These are phyloP conservation scores for Microtus richardsoni DNA, from an alignment of 2,113 vertebrate genomes.

Conservation along the genomic window DNA sequence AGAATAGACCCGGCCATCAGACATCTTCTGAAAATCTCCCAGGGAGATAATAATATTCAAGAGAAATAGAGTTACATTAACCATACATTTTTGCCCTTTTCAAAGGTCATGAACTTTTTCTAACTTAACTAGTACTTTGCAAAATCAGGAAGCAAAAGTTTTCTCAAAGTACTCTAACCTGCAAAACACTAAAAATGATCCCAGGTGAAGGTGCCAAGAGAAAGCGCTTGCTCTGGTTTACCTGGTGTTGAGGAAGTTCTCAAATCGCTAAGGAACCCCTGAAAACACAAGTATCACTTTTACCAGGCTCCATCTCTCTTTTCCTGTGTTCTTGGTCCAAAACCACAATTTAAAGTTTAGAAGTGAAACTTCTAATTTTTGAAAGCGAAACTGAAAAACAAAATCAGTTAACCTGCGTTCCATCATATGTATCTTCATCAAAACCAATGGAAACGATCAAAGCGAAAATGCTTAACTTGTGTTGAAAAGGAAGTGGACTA, in stretches of 20 bases:
- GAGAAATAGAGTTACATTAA: neutral
- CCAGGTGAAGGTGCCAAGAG: neutral
- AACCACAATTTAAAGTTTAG: conserved; percentile 62
- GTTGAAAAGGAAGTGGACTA: neutral
- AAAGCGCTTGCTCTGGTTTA: conserved; percentile 29
- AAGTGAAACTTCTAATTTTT: conserved; percentile 62
- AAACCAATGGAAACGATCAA: neutral
- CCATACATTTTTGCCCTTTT: conserved; percentile 43
- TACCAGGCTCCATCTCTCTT: conserved; percentile 52
- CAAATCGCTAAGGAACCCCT: conserved; percentile 44
- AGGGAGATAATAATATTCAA: conserved; percentile 23
- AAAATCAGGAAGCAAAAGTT: conserved; percentile 15
- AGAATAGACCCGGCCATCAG: conserved; percentile 13
- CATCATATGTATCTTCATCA: neutral
- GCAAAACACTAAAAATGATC: neutral
- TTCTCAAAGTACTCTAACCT: conserved; percentile 34
- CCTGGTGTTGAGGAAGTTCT: conserved; percentile 40
- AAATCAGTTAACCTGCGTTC: conserved; percentile 3
- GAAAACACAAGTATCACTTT: conserved; percentile 44
- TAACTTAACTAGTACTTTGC: conserved; percentile 34
- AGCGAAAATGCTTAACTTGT: conserved; percentile 37
- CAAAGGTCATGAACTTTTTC: neutral
- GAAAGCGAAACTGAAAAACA: conserved; percentile 59
- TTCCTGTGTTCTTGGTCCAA: conserved; percentile 40
- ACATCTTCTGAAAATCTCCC: conserved; percentile 38